Conservation (phyloP, 2,113 vertebrate species). For the Rhodinocichla rosea region DNA sequence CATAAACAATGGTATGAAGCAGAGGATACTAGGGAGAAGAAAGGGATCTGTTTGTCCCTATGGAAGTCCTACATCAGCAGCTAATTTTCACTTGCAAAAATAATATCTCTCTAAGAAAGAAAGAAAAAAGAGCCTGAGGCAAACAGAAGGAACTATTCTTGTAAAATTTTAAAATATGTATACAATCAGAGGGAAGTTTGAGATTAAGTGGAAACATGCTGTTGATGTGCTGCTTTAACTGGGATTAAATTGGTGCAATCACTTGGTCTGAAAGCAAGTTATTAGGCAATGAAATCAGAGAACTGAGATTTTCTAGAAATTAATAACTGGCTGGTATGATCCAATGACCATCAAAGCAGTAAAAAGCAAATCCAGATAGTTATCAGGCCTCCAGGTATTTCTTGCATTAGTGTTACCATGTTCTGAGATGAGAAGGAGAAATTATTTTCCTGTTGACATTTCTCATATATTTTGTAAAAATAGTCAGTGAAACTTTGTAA, state of each 20-base stretch:
- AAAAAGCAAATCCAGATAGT: conserved; percentile 46
- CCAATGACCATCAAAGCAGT: conserved; percentile 30
- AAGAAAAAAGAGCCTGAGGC: neutral
- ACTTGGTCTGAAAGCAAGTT: conserved; percentile 45
- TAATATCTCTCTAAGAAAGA: neutral
- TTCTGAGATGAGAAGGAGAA: conserved; percentile 55
- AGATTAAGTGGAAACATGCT: conserved; percentile 19
- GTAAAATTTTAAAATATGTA: conserved; percentile 55
- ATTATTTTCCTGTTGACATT: neutral
- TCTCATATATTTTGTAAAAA: neutral
- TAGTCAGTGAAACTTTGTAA: neutral
- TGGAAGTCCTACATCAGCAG: conserved; percentile 12
- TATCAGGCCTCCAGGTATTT: conserved; percentile 10
- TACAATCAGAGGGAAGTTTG: conserved; percentile 42
- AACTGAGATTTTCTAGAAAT: conserved; percentile 48
- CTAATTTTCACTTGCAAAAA: conserved; percentile 54
- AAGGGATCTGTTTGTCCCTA: neutral
- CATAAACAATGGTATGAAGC: neutral
- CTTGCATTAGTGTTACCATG: conserved; percentile 24
- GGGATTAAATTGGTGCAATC: conserved; percentile 31
- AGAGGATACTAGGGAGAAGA: neutral
- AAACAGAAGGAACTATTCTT: conserved; percentile 46
- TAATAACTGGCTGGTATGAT: conserved; percentile 27
- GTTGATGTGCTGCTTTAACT: conserved; percentile 14
- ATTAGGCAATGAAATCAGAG: conserved; percentile 41